These are phyloP conservation scores for Periparus ater DNA, from an alignment of 2,797 vertebrate species.

Conservation along the genomic window DNA sequence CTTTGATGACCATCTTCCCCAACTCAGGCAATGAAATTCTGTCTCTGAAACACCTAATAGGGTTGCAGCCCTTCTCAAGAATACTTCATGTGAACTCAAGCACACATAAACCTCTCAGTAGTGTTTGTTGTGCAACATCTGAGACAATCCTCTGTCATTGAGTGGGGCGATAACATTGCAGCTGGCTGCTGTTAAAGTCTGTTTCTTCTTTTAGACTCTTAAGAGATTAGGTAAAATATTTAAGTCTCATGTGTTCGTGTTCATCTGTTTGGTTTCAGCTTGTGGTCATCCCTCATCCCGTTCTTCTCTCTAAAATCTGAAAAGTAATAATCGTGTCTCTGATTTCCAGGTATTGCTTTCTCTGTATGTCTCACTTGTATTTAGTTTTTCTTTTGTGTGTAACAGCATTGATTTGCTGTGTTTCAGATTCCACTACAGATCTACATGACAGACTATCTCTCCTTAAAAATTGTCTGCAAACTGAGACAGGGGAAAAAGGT, in stretches of 20 bases:
- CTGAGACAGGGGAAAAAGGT: neutral
- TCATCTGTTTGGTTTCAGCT: neutral
- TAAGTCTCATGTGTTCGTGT: neutral
- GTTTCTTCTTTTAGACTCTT: neutral
- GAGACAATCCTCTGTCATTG: neutral
- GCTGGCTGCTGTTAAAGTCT: neutral
- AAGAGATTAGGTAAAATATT: neutral
- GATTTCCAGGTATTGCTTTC: neutral
- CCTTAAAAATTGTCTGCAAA: neutral
- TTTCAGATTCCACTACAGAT: neutral
- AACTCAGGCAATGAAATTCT: neutral
- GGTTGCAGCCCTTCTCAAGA: neutral
- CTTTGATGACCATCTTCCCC: neutral
- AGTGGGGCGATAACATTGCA: accelerated
- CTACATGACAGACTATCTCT: neutral
- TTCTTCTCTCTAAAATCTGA: neutral
- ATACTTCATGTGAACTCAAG: neutral
- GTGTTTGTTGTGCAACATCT: neutral
- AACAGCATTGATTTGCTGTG: neutral
- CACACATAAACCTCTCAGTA: neutral
- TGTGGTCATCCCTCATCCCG: neutral
- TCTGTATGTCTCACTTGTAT: neutral
- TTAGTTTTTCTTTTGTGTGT: neutral
- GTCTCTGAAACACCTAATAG: neutral
- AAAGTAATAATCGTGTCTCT: neutral